These are phyloP conservation scores for Blastomussa wellsi DNA, from an alignment of 92 coral and sea anemone species.

Conservation along the genomic window DNA sequence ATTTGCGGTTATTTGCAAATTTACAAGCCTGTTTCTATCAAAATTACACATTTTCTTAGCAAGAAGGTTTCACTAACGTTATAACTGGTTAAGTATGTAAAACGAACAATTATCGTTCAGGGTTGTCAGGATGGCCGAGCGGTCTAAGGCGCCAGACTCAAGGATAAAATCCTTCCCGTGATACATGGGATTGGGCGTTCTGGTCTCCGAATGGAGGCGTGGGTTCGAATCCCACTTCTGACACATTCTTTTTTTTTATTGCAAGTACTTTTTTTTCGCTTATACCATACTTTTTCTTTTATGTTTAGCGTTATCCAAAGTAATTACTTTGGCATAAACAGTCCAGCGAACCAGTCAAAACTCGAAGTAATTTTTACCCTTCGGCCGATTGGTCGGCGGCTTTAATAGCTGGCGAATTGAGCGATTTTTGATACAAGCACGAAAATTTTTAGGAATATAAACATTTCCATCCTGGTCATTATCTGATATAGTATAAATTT, in stretches of 20 bases:
- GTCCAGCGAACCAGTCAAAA: no score
- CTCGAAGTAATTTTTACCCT: no score
- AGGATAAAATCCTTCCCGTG: conserved; percentile 81
- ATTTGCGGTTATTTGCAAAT: neutral
- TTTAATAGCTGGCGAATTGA: no score
- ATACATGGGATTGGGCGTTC: conserved; percentile 91
- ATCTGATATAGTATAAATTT: no score
- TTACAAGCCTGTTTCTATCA: neutral
- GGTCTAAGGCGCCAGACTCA: conserved; percentile 99
- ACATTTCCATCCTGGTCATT: no score
- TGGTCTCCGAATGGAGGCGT: conserved; percentile 99
- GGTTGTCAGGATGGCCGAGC: conserved; percentile 99
- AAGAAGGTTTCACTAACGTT: neutral
- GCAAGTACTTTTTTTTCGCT: neutral
- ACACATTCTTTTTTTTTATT: conserved; percentile 59
- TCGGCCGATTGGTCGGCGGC: no score
- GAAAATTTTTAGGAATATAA: no score
- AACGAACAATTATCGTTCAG: rapidly evolving
- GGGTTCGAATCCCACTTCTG: conserved; percentile 99
- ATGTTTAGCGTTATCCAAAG: no score
- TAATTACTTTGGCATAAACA: no score
- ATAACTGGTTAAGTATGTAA: neutral
- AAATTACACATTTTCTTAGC: neutral
- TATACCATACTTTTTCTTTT: neutral
- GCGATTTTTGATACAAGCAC: no score